phyloP scores from a whole-genome alignment of 2,113 vertebrate species.

The Calyptomena viridis region DNA sequence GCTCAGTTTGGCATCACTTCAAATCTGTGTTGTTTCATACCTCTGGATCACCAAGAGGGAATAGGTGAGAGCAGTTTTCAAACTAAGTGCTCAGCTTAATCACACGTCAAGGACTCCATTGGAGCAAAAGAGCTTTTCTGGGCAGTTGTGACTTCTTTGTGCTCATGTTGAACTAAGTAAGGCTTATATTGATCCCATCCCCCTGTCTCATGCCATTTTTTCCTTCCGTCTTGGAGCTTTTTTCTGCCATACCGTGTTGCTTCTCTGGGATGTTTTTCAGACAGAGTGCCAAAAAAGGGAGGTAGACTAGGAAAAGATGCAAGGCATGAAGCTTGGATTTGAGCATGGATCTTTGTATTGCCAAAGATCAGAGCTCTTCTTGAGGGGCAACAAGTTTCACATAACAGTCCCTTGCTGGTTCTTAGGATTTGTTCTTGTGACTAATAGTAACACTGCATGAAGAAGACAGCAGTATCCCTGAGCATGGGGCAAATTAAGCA shows the following conservation, averaged over 20 bases:
- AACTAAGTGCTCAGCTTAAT: not conserved
- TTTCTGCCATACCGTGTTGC: not conserved
- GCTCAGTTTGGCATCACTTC: not conserved
- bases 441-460: not conserved
- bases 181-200: not conserved
- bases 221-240: not conserved
- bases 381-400: not conserved
- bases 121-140: not conserved
- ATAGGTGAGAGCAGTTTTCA: not conserved
- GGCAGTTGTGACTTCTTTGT: not conserved
- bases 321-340: not conserved
- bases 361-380: not conserved
- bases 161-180: not conserved
- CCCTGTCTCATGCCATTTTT: rapidly evolving
- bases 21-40: not conserved
- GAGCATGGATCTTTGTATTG: not conserved
- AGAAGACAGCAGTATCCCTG: not conserved
- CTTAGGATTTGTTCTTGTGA: not conserved
- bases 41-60: not conserved
- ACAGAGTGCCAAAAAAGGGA: not conserved
- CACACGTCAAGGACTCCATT: not conserved
- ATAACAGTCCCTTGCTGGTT: not conserved
- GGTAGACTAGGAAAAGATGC: rapidly evolving
- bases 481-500: not conserved
- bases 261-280: not conserved